Evolutionary conservation across 2,888 invertebrate genomes (phyloP), one percentile per base, ranked within the genome.

Genomic region (Xanthorhoe spadicearia): DNA sequence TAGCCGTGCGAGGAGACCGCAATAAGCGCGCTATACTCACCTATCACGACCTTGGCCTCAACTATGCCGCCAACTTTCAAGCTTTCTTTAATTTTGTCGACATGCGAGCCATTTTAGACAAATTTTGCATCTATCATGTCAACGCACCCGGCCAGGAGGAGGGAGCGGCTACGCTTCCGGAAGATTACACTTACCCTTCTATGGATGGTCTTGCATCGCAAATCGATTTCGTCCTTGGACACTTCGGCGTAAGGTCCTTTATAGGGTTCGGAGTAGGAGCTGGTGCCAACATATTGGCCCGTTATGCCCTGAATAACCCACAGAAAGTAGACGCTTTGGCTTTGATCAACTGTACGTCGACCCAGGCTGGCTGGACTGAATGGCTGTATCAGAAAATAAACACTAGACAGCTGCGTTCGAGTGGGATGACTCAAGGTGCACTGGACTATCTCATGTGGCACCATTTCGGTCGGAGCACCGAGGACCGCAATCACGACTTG

Each of bases 381-480:
- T 99, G 99, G 99, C 98, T 98, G 51, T 99, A 99, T 87, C 99
- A 99, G 92, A 99, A 99, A 94, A 95, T 99, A 80, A 98, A 98
- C 87, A 96, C 97, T 9, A 95, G 97, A 76, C 96, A 98, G 90
- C 94, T 98, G 73, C 95, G 97, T 75, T 96, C 97, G 19, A 97
- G 96, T 83, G 98, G 98, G 60, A 97, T 98, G 97, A 98, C 98
- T 59, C 97, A 98, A 84, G 96, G 98, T 63, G 98, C 98, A 5
- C 94, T 98, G 73, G 98, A 99, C 83, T 99, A 99, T 85, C 94
- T 99, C 73, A 98, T 99, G 97, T 99, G 99, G 99, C 99, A 99
- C 91, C 99, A 99, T 89, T 99, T 99, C 89, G 99, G 99, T 68
- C 95, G 97, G 61, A 92, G 92, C 76, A 97, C 97, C 18, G 97